Percentiles rank a stretch among this genome's conserved stretches.
These are phyloP conservation scores for Acrocephalus arundinaceus DNA, from an alignment of 2,113 vertebrate genomes.

Conservation along the genomic window DNA sequence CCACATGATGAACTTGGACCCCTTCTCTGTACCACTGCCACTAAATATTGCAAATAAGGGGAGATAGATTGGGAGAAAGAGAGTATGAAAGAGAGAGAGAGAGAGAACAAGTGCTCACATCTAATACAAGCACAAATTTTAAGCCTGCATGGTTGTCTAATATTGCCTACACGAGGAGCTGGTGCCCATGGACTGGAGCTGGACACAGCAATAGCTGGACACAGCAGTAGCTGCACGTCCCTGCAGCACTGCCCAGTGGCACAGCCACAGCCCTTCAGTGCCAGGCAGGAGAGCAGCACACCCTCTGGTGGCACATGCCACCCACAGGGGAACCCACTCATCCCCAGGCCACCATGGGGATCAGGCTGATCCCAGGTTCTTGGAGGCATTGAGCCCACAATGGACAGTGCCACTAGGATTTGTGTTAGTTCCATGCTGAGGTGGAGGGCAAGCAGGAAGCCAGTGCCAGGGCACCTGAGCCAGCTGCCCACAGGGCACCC, in stretches of 20 bases:
- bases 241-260: background rate
- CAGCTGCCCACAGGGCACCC: background rate
- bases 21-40: background rate
- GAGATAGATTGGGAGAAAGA: background rate
- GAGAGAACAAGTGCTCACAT: background rate
- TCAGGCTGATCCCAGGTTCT: background rate
- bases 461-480: background rate
- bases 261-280: background rate
- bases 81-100: background rate
- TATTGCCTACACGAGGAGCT: background rate
- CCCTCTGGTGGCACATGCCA: background rate
- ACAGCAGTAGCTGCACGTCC: background rate
- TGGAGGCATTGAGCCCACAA: background rate
- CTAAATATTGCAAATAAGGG: background rate
- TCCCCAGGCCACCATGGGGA: background rate
- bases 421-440: background rate
- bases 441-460: accelerated
- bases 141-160: background rate
- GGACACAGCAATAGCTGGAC: background rate
- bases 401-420: accelerated
- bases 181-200: accelerated
- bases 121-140: background rate
- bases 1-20: accelerated
- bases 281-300: background rate
- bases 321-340: accelerated